Evolutionary conservation across 2,797 vertebrate species (phyloP), one percentile per base, ranked within the genome.

Genomic region (Catostomus latipinnis): DNA sequence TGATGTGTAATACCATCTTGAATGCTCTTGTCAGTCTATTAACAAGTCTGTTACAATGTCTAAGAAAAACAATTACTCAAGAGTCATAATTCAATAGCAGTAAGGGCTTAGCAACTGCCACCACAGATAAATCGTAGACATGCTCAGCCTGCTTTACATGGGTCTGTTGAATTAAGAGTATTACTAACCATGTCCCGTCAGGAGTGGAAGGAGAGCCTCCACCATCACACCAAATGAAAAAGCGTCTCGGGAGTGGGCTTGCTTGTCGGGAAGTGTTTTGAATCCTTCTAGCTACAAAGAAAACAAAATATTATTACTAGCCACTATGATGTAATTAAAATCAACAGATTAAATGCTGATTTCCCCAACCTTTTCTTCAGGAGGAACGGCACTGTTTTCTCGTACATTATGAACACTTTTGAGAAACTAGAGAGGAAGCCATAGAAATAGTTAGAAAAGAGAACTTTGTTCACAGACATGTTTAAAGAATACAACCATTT

Each of bases 171-270:
- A 53, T 43, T 65, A 60, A 67, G 34, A 74, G 10, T 7, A n/a
- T 76, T 48, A 81, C 96, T 95, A 89, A 99, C 98, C 95, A 83
- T 96, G 93, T 81, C 90, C 93, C 10, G 86, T 91, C 57, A 97
- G 90, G 73, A 94, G 84, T 0, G 93, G 90, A 81, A 98, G 87
- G 71, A 99, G 91, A 6, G 90, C 90, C 86, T 96, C 95, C 82
- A 96, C 92, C 91, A 97, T 89, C 54, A 90, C 88, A 79, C 97
- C 98, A 77, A 99, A 99, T 0, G 97, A 94, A 11, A 94, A 99
- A 85, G 95, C 95, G 34, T 99, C 98, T 76, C 97, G 94, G 0
- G 96, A 94, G 0, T 98, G 95, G 84, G 96, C 96, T 0, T 92
- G 88, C 81, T 92, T 92, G 61, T 93, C 95, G 0, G 94, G 95